Base-by-base conservation (phyloP, 2,797 vertebrate species). In the Tamandua tetradactyla region DNA sequence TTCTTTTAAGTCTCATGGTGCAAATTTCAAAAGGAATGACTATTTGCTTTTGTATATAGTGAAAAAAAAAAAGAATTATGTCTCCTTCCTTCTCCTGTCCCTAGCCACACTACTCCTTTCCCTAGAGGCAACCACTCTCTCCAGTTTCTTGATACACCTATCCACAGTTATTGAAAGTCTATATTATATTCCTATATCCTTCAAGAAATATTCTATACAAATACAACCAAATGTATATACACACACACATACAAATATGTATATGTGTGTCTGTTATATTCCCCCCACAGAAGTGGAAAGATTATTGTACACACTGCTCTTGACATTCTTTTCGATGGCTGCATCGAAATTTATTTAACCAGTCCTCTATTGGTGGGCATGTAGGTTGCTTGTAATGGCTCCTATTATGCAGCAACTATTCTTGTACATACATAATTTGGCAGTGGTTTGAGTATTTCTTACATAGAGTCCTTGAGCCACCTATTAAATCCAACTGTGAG, bases 21-120 rank as follows among this genome's bases (percentile, higher is more conserved):
- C 32, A 89, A 91, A 93, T 74, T 91, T 75, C 40, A 69, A 83
- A 88, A 89, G 18, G 44, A 81, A 94, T n/a, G n/a, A n/a, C n/a
- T n/a, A n/a, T n/a, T n/a, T n/a, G n/a, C n/a, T n/a, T n/a, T n/a
- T n/a, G 17, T 72, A 57, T 62, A 76, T n/a, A 44, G 12, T 87
- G 30, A 44, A 40, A 78, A 92, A 55, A 71, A 84, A 47, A 10
- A n/a, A n/a, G n/a, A n/a, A n/a, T 57, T 49, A 49, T n/a, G 32
- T 44, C 22, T 87, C 44, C 30, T 84, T 85, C 44, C 14, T 55
- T 74, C 25, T 52, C 10, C 49, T 49, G 14, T 52, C 52, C 57
- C 20, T 44, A 87, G 68, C 66, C 74, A 62, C 22, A 47, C 7
- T 52, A 62, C 87, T 59, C 52, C 8, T 87, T 92, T 94, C 11